Conservation (phyloP, 2,888 invertebrate species). For the Tetranychus piercei region DNA sequence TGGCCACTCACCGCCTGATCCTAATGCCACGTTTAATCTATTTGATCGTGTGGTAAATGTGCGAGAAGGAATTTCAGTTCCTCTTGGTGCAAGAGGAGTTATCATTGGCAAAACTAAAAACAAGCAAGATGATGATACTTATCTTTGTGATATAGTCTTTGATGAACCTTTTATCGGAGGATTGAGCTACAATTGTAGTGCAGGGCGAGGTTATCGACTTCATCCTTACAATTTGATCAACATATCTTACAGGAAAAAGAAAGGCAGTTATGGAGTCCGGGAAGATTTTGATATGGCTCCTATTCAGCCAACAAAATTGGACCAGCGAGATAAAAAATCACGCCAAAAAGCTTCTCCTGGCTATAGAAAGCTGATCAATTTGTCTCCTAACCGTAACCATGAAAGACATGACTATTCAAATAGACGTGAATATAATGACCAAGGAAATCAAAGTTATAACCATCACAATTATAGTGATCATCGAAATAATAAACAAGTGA, state of each 20-base stretch:
- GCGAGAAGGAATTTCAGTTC: slow-evolving; percentile 53
- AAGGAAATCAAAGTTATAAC: not conserved
- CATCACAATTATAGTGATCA: not conserved
- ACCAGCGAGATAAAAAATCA: not conserved
- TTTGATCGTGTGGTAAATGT: slow-evolving; percentile 70
- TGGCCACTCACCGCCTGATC: slow-evolving; percentile 42
- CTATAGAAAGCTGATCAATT: not conserved
- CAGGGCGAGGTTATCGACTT: slow-evolving; percentile 28
- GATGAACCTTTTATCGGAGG: slow-evolving; percentile 56
- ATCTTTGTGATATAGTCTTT: slow-evolving; percentile 57
- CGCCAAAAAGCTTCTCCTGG: not conserved
- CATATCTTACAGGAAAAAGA: not conserved
- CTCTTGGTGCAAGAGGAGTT: slow-evolving; percentile 63
- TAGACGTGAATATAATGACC: not conserved
- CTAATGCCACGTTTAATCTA: slow-evolving; percentile 45
- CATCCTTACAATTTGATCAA: not conserved
- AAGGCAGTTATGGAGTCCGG: not conserved
- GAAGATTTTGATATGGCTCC: not conserved
- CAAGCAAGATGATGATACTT: slow-evolving; percentile 32
- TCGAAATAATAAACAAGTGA: not conserved
- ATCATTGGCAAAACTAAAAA: slow-evolving; percentile 44
- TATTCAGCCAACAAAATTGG: not conserved
- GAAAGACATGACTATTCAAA: not conserved
- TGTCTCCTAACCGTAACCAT: not conserved
- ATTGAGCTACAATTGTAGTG: slow-evolving; percentile 28